Percentiles rank a stretch among this genome's conserved stretches.
These are phyloP conservation scores for Tokudaia tokunoshimensis DNA, from an alignment of 2,797 vertebrate species.

Conservation along the genomic window DNA sequence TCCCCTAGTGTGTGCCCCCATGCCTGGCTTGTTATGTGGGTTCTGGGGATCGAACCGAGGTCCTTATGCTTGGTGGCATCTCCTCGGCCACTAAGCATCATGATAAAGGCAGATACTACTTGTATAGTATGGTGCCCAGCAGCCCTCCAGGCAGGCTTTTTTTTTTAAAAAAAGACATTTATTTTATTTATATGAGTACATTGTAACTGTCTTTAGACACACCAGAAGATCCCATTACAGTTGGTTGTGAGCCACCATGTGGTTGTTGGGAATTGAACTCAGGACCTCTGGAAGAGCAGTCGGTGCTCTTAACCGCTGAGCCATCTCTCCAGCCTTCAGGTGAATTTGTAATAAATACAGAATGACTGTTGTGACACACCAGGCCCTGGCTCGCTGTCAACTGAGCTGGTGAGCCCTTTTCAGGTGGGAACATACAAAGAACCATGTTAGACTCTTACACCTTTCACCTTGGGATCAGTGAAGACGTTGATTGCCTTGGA, in stretches of 20 bases:
- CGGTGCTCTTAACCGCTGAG: too few species aligned
- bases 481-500: not conserved
- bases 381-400: not conserved
- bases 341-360: not conserved
- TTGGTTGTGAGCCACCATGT: too few species aligned
- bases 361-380: not conserved
- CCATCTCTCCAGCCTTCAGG: too few species aligned
- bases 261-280: too few species aligned
- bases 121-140: not conserved
- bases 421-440: not conserved
- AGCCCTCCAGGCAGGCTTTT: too few species aligned
- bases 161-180: too few species aligned
- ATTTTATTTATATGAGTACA: too few species aligned
- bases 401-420: too few species aligned
- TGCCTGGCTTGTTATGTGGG: not conserved
- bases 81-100: not conserved
- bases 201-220: too few species aligned
- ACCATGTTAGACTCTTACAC: not conserved
- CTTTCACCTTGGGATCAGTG: not conserved
- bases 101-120: not conserved
- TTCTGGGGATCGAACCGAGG: not conserved
- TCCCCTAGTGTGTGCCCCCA: not conserved
- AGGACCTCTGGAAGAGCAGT: too few species aligned
- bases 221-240: too few species aligned
- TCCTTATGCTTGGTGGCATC: not conserved